Evolutionary conservation across 2,113 vertebrate species (phyloP), one percentile per base, ranked within the genome.

Genomic region (Peromyscus maniculatus): DNA sequence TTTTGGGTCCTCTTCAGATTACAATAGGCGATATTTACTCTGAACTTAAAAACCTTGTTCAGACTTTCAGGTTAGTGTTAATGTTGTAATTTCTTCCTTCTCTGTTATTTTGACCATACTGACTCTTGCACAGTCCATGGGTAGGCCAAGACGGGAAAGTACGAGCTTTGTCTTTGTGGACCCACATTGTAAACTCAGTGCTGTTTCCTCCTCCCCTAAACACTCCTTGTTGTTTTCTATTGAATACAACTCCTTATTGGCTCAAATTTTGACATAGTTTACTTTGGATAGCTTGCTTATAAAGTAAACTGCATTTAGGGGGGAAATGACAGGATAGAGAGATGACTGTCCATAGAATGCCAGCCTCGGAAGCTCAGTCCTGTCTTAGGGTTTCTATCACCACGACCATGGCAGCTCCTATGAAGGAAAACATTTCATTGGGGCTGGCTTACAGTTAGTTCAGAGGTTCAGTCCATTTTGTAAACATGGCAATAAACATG

Each of bases 41-140:
- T 12, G 98, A 99, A 96, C 97, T 99, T 87, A 99, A 99, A 98
- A 98, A 98, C 95, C 98, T 99, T 95, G 98, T 99, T 91, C 99
- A 98, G 98, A 99, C 99, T 26, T 99, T 99, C 98, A 99, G 98
- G 99, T 99, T 94, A 99, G 98, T 98, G 26, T 88, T 75, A 69
- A 78, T 79, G 71, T 66, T 91, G 24, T 1, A 0, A 39, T 94
- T 82, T 93, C 95, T 66, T 95, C 67, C 12, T 92, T 92, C 57
- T 96, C 15, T 49, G 17, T 96, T 96, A 84, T 94, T 97, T 87
- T 93, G 33, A 59, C n/a, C 69, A 33, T n/a, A 39, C 24, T 80
- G 52, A 55, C 78, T 71, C 77, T 77, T 91, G 67, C 17, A 82
- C 66, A 94, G 83, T 90, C 52, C 33, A 64, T 62, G 52, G 33